A percentile compares a stretch with the other conserved stretches of the same genome.
phyloP scores from a whole-genome alignment of 92 coral and sea anemone genomes.

The Galaxea fascicularis region DNA sequence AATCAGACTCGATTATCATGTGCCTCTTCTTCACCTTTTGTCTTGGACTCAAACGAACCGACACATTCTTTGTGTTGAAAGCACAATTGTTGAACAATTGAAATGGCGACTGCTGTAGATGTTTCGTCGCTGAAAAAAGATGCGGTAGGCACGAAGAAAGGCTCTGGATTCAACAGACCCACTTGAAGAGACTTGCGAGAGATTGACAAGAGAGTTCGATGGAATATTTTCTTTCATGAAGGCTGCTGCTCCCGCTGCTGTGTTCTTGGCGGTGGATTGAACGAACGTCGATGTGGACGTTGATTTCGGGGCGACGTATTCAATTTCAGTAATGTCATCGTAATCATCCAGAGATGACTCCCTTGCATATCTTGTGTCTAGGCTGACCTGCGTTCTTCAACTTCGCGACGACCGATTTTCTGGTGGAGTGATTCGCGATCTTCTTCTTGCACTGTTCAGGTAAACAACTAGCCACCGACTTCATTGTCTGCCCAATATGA shows the following conservation, averaged over 20 bases:
- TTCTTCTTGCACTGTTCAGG: slow-evolving; percentile 18
- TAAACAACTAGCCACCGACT: no score
- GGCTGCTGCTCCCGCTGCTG: background rate
- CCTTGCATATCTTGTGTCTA: slow-evolving; percentile 43
- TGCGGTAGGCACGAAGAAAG: background rate
- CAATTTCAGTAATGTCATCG: slow-evolving; percentile 34
- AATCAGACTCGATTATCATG: background rate
- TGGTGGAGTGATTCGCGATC: slow-evolving; percentile 11
- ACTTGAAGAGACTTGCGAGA: background rate
- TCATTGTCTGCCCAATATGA: slow-evolving; percentile 54
- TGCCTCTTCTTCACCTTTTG: background rate
- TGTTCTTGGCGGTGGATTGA: background rate
- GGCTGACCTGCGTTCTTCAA: slow-evolving; percentile 47
- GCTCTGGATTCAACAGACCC: no score
- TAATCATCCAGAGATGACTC: slow-evolving; percentile 64
- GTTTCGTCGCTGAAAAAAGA: slow-evolving; percentile 20
- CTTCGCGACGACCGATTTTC: slow-evolving; percentile 34
- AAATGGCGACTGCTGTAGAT: slow-evolving; percentile 33
- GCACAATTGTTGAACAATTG: slow-evolving; percentile 51
- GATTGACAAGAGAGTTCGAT: slow-evolving; percentile 2
- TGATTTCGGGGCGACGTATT: slow-evolving; percentile 12
- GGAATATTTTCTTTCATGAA: no score
- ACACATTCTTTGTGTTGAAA: no score
- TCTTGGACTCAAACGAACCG: no score
- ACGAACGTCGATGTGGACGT: background rate